phyloP scores from a whole-genome alignment of 2,113 vertebrate species.

The Oncorhynchus nerka region DNA sequence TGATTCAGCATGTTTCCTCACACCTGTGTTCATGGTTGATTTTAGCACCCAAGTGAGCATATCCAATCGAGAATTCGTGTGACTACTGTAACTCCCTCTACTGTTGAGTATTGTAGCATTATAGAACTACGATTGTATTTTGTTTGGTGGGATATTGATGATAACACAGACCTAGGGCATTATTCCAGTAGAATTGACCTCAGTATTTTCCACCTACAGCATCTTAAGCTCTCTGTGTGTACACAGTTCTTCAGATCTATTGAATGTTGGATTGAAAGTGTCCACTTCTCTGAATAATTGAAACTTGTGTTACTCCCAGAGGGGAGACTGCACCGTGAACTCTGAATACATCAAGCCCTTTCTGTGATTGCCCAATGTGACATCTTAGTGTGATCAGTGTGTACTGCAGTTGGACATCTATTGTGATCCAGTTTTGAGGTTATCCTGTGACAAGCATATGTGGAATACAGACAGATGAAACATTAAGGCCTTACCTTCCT shows the following conservation, averaged over 20 bases:
- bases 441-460: background rate
- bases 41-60: slow-evolving; percentile 4
- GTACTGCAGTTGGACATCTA: background rate
- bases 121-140: background rate
- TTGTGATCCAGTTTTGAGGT: background rate
- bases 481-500: too few species aligned
- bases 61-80: slow-evolving; percentile 28
- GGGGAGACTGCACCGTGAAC: slow-evolving; percentile 20
- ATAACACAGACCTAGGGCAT: background rate
- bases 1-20: slow-evolving; percentile 13
- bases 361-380: background rate
- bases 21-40: slow-evolving; percentile 10
- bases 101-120: background rate
- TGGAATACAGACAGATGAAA: too few species aligned
- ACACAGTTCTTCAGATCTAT: slow-evolving; percentile 28
- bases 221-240: slow-evolving; percentile 3
- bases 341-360: background rate
- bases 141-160: background rate
- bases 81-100: background rate
- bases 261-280: slow-evolving; percentile 33
- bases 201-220: too few species aligned
- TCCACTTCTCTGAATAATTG: slow-evolving; percentile 57
- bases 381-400: slow-evolving; percentile 4
- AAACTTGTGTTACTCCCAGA: slow-evolving; percentile 17
- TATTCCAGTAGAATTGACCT: too few species aligned